Base-by-base conservation (phyloP, 2,113 vertebrate genomes). In the Burhinus bistriatus region DNA sequence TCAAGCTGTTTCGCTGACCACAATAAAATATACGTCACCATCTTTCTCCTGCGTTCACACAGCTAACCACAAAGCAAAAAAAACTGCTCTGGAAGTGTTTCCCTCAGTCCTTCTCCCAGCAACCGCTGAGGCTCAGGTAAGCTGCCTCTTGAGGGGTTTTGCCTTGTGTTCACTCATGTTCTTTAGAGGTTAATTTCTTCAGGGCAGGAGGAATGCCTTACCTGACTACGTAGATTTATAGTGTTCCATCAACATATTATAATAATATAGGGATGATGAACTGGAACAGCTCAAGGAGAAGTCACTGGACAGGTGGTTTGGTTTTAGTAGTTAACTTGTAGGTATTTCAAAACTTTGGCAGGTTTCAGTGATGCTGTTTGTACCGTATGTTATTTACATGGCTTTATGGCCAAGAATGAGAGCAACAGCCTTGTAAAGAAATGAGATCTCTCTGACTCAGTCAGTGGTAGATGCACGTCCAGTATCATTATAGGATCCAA, bases 341-440 rank as follows among this genome's bases (percentile, higher is more conserved):
- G 68, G 90, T 92, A 94, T 96, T 97, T 92, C 90, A 96, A 96
- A 97, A 83, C 88, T 89, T 84, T 78, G 72, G n/a, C 94, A 68
- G 26, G 90, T 95, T 81, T 82, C 61, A 82, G n/a, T 86, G 88
- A 78, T 20, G 59, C 80, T 51, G 58, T 80, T 92, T 73, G 76
- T 83, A 52, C 76, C 55, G 2, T 83, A 30, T 70, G n/a, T 93
- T 93, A 78, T 95, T 96, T 96, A 78, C 79, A 45, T 66, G 85
- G 76, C 62, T 73, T 95, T 92, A 94, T 68, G 38, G 80, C 47
- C 83, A 92, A 89, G 92, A 90, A 94, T 55, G 76, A 86, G 82
- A 93, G 75, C 82, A 95, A 47, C 58, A 93, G 71, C 83, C 55
- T 90, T 68, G 51, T 90, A 77, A 75, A 95, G 94, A 92, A 94